Evolutionary conservation across 2,797 vertebrate genomes (phyloP).

Genomic region (Crypturellus tataupa): DNA sequence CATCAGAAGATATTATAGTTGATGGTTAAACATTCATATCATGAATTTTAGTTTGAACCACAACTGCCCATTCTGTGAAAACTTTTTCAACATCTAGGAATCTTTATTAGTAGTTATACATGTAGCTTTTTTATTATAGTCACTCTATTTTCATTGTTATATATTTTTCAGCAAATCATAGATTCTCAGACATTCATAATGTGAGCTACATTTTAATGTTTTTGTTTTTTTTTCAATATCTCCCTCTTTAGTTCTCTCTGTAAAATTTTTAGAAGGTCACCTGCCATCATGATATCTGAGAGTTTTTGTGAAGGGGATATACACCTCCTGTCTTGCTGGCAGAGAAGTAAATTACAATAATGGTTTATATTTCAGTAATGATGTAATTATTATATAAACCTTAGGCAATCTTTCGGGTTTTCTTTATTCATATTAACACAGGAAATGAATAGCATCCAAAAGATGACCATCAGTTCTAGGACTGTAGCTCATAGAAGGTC

Average conservation of each 20-base stretch:
- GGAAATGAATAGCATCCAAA: background rate
- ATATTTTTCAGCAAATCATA: background rate
- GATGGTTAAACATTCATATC: background rate
- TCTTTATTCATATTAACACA: background rate
- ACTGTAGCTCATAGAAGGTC: background rate
- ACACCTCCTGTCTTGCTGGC: background rate
- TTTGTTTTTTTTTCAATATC: background rate
- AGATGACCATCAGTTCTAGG: background rate
- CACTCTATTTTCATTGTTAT: background rate
- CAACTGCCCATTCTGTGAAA: background rate
- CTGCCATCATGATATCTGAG: background rate
- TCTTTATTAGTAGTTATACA: background rate
- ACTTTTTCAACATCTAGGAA: background rate
- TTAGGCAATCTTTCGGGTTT: background rate
- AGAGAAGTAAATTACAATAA: background rate
- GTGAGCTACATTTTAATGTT: background rate
- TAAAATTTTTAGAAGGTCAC: background rate
- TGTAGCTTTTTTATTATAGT: background rate
- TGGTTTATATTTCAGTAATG: background rate
- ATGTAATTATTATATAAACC: background rate
- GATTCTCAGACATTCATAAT: background rate
- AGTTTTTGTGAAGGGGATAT: background rate
- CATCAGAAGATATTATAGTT: background rate
- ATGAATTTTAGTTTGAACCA: background rate
- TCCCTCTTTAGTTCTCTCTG: background rate